A percentile compares a stretch with the other conserved stretches of the same genome.
phyloP scores from a whole-genome alignment of 2,888 invertebrate species.

The Aspidiotus destructor region DNA sequence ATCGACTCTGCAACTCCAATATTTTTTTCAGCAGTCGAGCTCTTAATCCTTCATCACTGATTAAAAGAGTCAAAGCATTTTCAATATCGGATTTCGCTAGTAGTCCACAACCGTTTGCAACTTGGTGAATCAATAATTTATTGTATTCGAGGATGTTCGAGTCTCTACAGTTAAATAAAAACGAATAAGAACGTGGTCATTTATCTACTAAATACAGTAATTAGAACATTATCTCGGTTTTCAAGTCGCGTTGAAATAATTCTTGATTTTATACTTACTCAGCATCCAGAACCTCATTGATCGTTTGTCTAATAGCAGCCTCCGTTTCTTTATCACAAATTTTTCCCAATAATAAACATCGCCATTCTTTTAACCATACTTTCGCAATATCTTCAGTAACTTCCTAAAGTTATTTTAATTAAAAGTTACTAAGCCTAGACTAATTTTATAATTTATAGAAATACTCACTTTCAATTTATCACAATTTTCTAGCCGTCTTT shows the following conservation, averaged over 20 bases:
- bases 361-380: slow-evolving; percentile 56
- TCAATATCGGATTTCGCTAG: slow-evolving; percentile 43
- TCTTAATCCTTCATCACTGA: slow-evolving; percentile 38
- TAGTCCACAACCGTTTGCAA: slow-evolving; percentile 43
- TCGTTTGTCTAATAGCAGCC: slow-evolving; percentile 44
- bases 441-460: neutral
- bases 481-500: slow-evolving; percentile 11
- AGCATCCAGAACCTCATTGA: slow-evolving; percentile 45
- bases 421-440: slow-evolving; percentile 4
- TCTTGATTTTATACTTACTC: neutral
- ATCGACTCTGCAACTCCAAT: slow-evolving; percentile 32
- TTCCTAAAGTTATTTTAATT: slow-evolving; percentile 43
- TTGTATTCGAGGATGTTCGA: slow-evolving; percentile 38
- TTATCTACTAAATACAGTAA: neutral
- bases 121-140: slow-evolving; percentile 43
- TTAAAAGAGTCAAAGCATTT: slow-evolving; percentile 42
- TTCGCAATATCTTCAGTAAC: slow-evolving; percentile 52
- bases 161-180: slow-evolving; percentile 12
- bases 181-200: neutral
- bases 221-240: neutral
- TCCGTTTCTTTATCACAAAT: slow-evolving; percentile 45
- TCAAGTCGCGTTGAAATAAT: neutral
- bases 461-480: slow-evolving; percentile 9
- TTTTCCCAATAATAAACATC: slow-evolving; percentile 53
- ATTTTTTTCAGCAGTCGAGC: slow-evolving; percentile 30